Evolutionary conservation across 2,113 vertebrate species (phyloP), one percentile per base, ranked within the genome.

Genomic region (Grammomys dolichurus): DNA sequence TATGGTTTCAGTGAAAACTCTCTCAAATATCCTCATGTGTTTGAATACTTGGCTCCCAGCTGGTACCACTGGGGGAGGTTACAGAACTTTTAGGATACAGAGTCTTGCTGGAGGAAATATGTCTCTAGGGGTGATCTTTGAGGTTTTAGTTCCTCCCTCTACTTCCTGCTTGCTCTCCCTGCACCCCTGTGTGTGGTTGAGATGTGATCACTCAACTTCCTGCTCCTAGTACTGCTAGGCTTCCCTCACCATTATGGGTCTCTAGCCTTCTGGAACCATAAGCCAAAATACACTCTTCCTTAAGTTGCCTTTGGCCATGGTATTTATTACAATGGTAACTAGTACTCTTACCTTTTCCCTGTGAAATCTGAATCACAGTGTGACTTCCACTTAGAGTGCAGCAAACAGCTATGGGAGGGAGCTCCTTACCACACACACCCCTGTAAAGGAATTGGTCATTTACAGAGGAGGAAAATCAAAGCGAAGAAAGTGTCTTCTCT

Each of bases 361-460:
- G 28, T 24, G 89, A 89, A 82, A 91, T 75, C 60, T 82, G 69
- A 91, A 86, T 75, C 90, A 67, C 28, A 48, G 43, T 73, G 33
- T 14, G 9, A 75, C n/a, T 90, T 94, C 31, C 60, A 46, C 3
- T 33, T 58, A 26, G 4, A 3, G 4, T 80, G 69, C 40, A 33
- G 40, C 63, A 88, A 88, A 33, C 24, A 77, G 26, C 12, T 76
- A 67, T 43, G 19, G 9, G 46, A 90, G 8, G 60, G 65, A 92
- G 81, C 24, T 36, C 80, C 20, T 28, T 22, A 43, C 20, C 26
- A 33, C 24, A 81, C 40, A 60, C 8, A 70, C 0, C 17, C 2
- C 36, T 65, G 0, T 36, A 75, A 75, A 56, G 40, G 54, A 20
- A 73, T 92, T 90, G 46, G 36, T 93, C 54, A 78, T 3, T 43